A percentile compares a stretch with the other conserved stretches of the same genome.
Conservation (phyloP, 2,797 vertebrate species). For the Dendrocincla fuliginosa region DNA sequence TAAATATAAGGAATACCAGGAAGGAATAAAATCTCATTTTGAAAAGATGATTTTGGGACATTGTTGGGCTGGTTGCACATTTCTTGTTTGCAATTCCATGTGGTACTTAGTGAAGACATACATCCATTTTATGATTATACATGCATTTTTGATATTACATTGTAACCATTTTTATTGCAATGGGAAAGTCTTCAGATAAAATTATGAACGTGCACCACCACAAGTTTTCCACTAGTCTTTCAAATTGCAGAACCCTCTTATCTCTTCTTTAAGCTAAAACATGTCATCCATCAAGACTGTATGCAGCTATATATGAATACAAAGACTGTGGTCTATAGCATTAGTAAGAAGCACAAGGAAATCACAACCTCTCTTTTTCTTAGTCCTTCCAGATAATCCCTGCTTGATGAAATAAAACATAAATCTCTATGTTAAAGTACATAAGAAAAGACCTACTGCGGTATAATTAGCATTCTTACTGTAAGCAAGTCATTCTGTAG, state of each 20-base stretch:
- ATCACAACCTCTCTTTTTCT: not conserved
- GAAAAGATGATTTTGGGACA: not conserved
- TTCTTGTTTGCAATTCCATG: not conserved
- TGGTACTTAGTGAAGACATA: not conserved
- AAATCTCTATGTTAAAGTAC: not conserved
- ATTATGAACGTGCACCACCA: not conserved
- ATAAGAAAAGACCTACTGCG: not conserved
- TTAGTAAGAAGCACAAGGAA: not conserved
- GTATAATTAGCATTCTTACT: not conserved
- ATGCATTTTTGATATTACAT: no score
- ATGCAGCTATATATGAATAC: not conserved
- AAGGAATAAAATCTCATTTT: not conserved
- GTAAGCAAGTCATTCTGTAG: not conserved
- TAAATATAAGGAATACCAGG: not conserved
- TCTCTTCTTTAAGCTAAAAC: not conserved
- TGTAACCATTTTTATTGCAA: not conserved
- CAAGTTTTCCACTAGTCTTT: not conserved
- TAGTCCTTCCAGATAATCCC: not conserved
- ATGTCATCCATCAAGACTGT: rapidly evolving
- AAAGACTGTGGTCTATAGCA: not conserved
- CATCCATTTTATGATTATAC: not conserved
- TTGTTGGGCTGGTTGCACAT: not conserved
- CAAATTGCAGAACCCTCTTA: not conserved
- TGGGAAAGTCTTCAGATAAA: not conserved
- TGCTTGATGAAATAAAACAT: not conserved